Conservation (phyloP, 2,797 vertebrate species). For the Enteromius trimaculatus region DNA sequence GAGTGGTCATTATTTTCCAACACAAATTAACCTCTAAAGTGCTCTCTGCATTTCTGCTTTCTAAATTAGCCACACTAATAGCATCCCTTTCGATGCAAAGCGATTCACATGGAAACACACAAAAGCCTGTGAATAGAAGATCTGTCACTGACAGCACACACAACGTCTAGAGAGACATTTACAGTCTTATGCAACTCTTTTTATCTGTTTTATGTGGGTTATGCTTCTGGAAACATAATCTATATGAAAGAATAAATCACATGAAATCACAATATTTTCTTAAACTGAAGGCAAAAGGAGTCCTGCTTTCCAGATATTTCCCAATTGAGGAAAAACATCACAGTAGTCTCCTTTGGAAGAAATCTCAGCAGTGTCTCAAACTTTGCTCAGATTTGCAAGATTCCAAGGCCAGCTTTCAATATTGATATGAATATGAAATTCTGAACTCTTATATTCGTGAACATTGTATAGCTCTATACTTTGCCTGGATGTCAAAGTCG, state of each 20-base stretch:
- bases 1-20: slow-evolving; percentile 69
- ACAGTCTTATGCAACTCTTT: not conserved
- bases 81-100: slow-evolving; percentile 30
- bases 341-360: not conserved
- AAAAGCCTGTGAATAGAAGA: slow-evolving; percentile 15
- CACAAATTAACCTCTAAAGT: slow-evolving; percentile 72
- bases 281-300: not conserved
- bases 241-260: not conserved
- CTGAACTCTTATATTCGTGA: not conserved
- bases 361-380: not conserved
- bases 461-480: not conserved
- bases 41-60: slow-evolving; percentile 67
- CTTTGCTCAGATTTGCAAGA: not conserved
- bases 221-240: not conserved
- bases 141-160: slow-evolving; percentile 30
- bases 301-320: not conserved
- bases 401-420: not conserved
- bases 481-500: not conserved
- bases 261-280: not conserved
- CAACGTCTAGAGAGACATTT: not conserved
- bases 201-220: not conserved
- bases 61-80: slow-evolving; percentile 32
- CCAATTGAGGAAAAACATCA: not conserved
- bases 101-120: slow-evolving; percentile 35
- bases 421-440: not conserved